Evolutionary conservation across 2,113 vertebrate genomes (phyloP).

Genomic region (Anguilla japonica): DNA sequence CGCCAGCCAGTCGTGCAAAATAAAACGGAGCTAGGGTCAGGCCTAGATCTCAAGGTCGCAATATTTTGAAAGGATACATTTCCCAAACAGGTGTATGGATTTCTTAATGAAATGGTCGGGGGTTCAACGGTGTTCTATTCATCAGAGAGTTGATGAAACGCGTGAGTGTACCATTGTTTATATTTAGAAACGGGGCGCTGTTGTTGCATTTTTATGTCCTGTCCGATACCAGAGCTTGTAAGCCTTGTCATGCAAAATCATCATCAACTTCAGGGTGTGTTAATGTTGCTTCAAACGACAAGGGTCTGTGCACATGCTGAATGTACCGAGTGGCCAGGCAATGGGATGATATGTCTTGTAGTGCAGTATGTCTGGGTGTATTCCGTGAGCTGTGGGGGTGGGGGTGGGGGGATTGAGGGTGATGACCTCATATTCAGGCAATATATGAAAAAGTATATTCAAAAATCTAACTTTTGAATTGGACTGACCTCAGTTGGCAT

Average conservation of each 20-base stretch:
- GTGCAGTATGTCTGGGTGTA: too few species aligned
- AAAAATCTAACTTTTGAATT: too few species aligned
- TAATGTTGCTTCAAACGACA: not conserved
- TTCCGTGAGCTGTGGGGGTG: too few species aligned
- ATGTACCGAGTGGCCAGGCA: too few species aligned
- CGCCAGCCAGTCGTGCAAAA: conserved; percentile 38
- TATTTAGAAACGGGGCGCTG: not conserved
- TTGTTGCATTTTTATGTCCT: not conserved
- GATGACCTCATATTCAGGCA: too few species aligned
- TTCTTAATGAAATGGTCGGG: not conserved
- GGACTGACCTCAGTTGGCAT: too few species aligned
- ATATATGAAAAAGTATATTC: too few species aligned
- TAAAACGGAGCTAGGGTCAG: not conserved
- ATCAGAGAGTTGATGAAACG: not conserved
- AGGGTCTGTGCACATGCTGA: not conserved
- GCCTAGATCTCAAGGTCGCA: conserved; percentile 9
- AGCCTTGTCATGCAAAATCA: not conserved
- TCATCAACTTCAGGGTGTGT: not conserved
- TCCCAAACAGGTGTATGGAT: not conserved
- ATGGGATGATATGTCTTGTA: too few species aligned
- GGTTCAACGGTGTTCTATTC: not conserved
- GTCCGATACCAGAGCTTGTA: not conserved
- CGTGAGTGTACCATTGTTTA: not conserved
- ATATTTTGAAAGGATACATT: not conserved
- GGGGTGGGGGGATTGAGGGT: too few species aligned